phyloP scores from a whole-genome alignment of 1,140 invertebrate species.

The Rhyacophila brunnea region DNA sequence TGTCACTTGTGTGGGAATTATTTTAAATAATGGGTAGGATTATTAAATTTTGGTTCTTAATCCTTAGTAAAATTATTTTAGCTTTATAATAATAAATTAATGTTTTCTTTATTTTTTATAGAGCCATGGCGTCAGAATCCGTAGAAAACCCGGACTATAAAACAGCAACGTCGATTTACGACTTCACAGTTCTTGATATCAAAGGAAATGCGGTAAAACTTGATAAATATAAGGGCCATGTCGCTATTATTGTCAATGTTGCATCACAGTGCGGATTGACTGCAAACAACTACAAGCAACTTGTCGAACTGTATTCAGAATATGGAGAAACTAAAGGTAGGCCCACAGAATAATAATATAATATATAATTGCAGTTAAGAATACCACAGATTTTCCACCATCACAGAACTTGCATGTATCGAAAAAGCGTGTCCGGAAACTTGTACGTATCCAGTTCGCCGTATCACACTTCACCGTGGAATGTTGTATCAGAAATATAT shows the following conservation, averaged over 20 bases:
- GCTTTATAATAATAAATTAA: neutral
- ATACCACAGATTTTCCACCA: too few relatives aligned
- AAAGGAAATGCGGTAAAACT: conserved; percentile 73
- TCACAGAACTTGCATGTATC: too few relatives aligned
- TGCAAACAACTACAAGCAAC: conserved; percentile 75
- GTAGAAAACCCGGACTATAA: conserved; percentile 45
- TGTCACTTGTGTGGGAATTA: too few relatives aligned
- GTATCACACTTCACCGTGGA: too few relatives aligned
- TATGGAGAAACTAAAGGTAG: conserved; percentile 60
- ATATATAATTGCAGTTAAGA: too few relatives aligned
- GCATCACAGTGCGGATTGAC: conserved; percentile 88
- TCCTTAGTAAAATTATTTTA: too few relatives aligned
- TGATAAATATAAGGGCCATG: conserved; percentile 72
- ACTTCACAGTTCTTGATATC: conserved; percentile 75
- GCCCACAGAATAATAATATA: neutral
- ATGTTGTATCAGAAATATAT: too few relatives aligned
- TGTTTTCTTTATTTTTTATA: conserved; percentile 2
- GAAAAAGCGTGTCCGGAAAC: too few relatives aligned
- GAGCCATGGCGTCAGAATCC: conserved; percentile 22
- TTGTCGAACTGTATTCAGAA: conserved; percentile 72
- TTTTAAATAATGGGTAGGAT: too few relatives aligned
- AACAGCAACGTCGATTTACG: conserved; percentile 68
- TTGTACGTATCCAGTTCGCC: too few relatives aligned
- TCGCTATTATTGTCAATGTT: conserved; percentile 83
- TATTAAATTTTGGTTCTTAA: too few relatives aligned